Evolutionary conservation across 1,140 invertebrate genomes (phyloP).

Genomic region (Drosophila melanica): DNA sequence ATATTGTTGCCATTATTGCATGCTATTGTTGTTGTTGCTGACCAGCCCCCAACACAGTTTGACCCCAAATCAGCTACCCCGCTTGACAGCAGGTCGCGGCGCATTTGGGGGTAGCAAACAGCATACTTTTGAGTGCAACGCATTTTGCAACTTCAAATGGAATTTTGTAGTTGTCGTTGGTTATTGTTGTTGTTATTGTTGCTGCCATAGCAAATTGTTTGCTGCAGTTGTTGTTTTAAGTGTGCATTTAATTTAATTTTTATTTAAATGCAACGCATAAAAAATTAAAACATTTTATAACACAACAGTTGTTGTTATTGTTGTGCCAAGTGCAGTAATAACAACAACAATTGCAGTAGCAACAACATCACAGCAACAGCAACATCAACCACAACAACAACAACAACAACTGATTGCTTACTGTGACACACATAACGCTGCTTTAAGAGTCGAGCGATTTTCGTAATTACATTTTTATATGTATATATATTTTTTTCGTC

Average conservation of each 20-base stretch:
- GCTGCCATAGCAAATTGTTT: constrained; percentile 32
- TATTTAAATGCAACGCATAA: constrained; percentile 72
- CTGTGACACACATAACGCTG: not conserved
- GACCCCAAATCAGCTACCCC: constrained; percentile 31
- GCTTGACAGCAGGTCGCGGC: constrained; percentile 1
- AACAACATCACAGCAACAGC: constrained; percentile 1
- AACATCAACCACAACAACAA: no score
- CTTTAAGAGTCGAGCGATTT: not conserved
- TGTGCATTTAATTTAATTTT: constrained; percentile 73
- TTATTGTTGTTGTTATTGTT: constrained; percentile 29
- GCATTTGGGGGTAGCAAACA: not conserved
- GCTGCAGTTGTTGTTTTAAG: constrained; percentile 35
- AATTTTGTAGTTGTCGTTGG: constrained; percentile 51
- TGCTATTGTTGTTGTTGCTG: constrained; percentile 46
- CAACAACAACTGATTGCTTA: constrained; percentile 5
- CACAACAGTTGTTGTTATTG: constrained; percentile 25
- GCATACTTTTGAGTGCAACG: constrained; percentile 74
- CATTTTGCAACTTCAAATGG: constrained; percentile 74
- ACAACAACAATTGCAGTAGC: no score
- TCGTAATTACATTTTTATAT: not conserved
- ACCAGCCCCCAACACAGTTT: constrained; percentile 55
- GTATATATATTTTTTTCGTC: no score
- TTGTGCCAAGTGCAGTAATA: not conserved
- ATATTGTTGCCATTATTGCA: constrained; percentile 54
- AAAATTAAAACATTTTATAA: constrained; percentile 49